Percentiles rank a stretch among this genome's conserved stretches.
Conservation (phyloP, 1,140 invertebrate species). For the Rhagoletis pomonella region DNA sequence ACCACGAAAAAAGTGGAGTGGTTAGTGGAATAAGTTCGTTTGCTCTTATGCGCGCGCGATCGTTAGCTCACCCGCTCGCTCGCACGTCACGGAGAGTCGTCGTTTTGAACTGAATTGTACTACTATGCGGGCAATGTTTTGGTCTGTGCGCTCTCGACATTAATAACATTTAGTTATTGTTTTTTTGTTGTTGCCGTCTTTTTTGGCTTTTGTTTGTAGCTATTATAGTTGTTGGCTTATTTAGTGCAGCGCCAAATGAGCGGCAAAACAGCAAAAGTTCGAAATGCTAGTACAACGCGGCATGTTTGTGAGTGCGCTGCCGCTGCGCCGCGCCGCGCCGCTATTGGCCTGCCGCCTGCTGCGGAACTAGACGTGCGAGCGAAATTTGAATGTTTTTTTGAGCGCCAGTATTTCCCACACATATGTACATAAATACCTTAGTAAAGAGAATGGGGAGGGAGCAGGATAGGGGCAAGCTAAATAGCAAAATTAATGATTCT, state of each 20-base stretch:
- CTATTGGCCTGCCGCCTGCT: background rate
- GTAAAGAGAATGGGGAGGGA: background rate
- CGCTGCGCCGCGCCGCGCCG: background rate
- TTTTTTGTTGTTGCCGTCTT: background rate
- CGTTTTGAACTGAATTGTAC: constrained; percentile 13
- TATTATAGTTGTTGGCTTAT: background rate
- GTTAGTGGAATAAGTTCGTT: background rate
- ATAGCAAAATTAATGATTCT: constrained; percentile 45
- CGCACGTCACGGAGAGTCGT: constrained; percentile 43
- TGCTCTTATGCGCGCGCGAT: constrained; percentile 24
- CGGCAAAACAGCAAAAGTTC: constrained; percentile 16
- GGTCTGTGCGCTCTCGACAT: constrained; percentile 25
- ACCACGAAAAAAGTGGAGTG: background rate
- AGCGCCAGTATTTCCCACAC: background rate
- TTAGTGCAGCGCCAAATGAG: background rate
- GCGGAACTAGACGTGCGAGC: constrained; percentile 42
- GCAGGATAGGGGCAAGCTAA: background rate
- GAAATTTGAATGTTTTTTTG: constrained; percentile 46
- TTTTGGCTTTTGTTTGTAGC: constrained; percentile 22
- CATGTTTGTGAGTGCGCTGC: background rate
- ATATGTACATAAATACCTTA: background rate
- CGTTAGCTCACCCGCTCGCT: constrained; percentile 42
- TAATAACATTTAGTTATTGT: constrained; percentile 30
- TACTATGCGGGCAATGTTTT: background rate
- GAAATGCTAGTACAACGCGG: background rate